Evolutionary conservation across 2,113 vertebrate species (phyloP), one percentile per base, ranked within the genome.

Genomic region (Neogobius melanostomus): DNA sequence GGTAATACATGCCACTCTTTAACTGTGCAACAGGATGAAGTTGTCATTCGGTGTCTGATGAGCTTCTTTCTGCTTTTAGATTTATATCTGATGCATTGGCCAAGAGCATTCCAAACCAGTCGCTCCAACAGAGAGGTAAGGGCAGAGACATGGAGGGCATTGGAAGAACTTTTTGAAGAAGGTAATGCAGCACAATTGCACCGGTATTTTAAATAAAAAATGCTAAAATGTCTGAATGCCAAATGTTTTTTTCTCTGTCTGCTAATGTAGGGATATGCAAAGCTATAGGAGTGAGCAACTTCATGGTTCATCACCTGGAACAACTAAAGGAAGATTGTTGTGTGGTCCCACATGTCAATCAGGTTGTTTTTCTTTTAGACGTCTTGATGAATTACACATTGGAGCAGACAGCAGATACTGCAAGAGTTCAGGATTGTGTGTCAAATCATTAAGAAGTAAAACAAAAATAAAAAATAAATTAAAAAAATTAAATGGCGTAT

Each of bases 401-500:
- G 10, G 46, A 47, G 46, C 46, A 47, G 46, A 47, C 4, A 47
- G 7, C 46, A 47, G 7, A 47, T 36, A 4, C 28, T 36, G 28
- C 28, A 36, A 36, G 28, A 36, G 28, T 36, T 36, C 28, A 36
- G 28, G 28, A 36, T 36, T 36, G 28, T 36, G 28, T 36, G 3
- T 36, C 28, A 4, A 36, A 36, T 5, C 4, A 36, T 36, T 36
- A 36, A 36, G 28, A 36, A 36, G 28, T 21, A n/a, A n/a, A n/a
- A n/a, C n/a, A n/a, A n/a, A n/a, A n/a, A n/a, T n/a, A n/a, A n/a
- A n/a, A n/a, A n/a, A n/a, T n/a, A n/a, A n/a, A n/a, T n/a, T n/a
- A n/a, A n/a, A n/a, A n/a, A n/a, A n/a, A 93, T 93, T 92, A 93
- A 93, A 93, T 93, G 92, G 91, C 89, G 90, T n/a, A n/a, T 93